These are phyloP conservation scores for Labeo calbasu DNA, from an alignment of 2,797 vertebrate species.

Conservation along the genomic window DNA sequence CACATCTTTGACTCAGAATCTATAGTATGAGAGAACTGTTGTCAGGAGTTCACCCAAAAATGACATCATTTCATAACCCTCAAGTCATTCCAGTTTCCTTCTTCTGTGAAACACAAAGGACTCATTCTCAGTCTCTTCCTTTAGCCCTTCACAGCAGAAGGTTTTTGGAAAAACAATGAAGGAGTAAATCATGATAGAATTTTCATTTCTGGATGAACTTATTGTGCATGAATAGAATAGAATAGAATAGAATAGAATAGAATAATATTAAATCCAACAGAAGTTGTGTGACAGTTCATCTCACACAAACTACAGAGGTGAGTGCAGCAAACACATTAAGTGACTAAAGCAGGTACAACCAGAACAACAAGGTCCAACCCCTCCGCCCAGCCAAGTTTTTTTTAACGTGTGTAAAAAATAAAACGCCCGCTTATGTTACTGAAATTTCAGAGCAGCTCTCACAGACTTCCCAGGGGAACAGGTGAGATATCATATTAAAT, in stretches of 20 bases:
- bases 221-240: neutral
- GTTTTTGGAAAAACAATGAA: neutral
- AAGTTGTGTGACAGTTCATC: neutral
- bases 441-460: neutral
- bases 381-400: conserved; percentile 14
- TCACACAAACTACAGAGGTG: neutral
- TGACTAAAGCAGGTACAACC: conserved; percentile 47
- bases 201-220: neutral
- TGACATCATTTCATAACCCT: neutral
- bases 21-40: neutral
- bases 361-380: conserved; percentile 36
- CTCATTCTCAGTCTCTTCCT: neutral
- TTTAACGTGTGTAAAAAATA: neutral
- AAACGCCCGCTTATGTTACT: neutral
- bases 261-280: neutral
- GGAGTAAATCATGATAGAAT: neutral
- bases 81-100: neutral
- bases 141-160: neutral
- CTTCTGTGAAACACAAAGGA: neutral
- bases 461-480: conserved; percentile 15
- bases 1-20: neutral
- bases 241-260: neutral
- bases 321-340: neutral
- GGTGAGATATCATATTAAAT: conserved; percentile 40
- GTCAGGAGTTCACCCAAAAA: neutral